phyloP scores from a whole-genome alignment of 2,113 vertebrate genomes.

The Cephalopterus ornatus region DNA sequence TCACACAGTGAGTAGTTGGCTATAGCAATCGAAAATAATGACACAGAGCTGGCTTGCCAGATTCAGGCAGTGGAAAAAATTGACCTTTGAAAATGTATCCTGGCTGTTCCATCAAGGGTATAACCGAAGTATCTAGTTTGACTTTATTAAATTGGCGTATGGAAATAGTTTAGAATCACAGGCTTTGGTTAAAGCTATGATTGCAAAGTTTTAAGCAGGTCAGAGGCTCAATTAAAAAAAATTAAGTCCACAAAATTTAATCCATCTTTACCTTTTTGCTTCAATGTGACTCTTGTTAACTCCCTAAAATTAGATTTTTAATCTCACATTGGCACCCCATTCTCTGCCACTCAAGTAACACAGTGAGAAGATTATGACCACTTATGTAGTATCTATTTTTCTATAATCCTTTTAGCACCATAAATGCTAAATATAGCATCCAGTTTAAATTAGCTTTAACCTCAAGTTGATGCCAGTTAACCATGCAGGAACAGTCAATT shows the following conservation, averaged over 20 bases:
- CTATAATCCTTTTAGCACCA: constrained; percentile 59
- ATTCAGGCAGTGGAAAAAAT: not conserved
- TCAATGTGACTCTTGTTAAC: constrained; percentile 38
- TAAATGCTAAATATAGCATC: constrained; percentile 45
- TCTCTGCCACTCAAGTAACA: constrained; percentile 40
- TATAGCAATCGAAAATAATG: not conserved
- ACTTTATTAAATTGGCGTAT: not conserved
- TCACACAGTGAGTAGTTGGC: not conserved
- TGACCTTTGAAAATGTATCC: not conserved
- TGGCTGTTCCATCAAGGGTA: not conserved
- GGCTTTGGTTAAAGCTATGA: not conserved
- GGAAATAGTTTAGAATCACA: not conserved
- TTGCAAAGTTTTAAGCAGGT: not conserved
- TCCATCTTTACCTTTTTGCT: constrained; percentile 16
- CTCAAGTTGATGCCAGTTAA: not conserved
- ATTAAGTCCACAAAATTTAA: constrained; percentile 6
- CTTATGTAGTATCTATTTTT: constrained; percentile 60
- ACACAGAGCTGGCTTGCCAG: not conserved
- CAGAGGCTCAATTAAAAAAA: not conserved
- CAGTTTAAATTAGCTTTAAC: constrained; percentile 41
- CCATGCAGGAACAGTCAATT: not conserved
- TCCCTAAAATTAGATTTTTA: constrained; percentile 65
- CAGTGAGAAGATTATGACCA: constrained; percentile 60
- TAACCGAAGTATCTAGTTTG: not conserved
- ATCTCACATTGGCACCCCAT: constrained; percentile 56